Conservation (phyloP, 1,140 invertebrate genomes). For the Heliconius hewitsoni region DNA sequence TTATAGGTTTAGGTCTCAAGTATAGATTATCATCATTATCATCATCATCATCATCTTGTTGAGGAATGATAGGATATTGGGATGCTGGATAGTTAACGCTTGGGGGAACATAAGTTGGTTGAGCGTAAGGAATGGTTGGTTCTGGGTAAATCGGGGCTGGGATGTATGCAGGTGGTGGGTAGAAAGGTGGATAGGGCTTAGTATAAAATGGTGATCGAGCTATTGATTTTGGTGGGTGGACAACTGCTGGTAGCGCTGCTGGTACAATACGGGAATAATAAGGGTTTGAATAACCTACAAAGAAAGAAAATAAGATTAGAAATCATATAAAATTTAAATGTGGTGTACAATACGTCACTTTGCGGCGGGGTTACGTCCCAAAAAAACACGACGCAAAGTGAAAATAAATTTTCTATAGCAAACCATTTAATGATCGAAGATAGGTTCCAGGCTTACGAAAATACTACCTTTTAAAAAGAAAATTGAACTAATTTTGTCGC, state of each 20-base stretch:
- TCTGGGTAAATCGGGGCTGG: conserved; percentile 11
- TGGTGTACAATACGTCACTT: too few relatives aligned
- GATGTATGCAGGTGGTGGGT: background rate
- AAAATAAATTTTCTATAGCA: too few relatives aligned
- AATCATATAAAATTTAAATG: too few relatives aligned
- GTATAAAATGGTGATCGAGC: background rate
- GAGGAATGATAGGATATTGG: background rate
- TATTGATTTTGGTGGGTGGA: background rate
- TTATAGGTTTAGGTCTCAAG: background rate
- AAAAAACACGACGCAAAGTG: too few relatives aligned
- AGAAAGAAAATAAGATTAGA: background rate
- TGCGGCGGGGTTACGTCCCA: too few relatives aligned
- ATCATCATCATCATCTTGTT: background rate
- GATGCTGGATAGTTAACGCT: background rate
- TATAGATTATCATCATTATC: background rate
- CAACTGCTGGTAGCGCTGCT: background rate
- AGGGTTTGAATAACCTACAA: background rate
- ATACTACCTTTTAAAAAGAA: too few relatives aligned
- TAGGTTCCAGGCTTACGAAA: too few relatives aligned
- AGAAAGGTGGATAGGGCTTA: background rate
- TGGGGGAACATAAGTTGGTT: background rate
- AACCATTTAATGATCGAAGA: too few relatives aligned
- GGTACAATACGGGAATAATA: background rate
- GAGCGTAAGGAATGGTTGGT: conserved; percentile 4
- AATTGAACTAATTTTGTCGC: too few relatives aligned